Base-by-base conservation (phyloP, 1,140 invertebrate genomes). In the Ridgeia piscesae region DNA sequence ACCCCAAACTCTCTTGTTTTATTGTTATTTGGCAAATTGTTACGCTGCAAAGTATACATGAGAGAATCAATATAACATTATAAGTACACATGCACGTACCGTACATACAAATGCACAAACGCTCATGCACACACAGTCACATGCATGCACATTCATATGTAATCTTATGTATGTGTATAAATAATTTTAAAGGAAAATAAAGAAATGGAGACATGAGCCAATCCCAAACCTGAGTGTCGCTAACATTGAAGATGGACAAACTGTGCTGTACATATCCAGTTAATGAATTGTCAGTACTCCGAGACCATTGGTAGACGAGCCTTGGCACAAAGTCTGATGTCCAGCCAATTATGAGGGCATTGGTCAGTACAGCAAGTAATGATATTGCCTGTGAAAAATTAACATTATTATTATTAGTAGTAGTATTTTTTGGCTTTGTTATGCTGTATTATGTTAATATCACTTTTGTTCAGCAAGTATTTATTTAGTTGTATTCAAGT, bases 191-290 rank as follows among this genome's bases (percentile, higher is more conserved):
- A 77, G 8, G 58, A 77, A n/a, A 77, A 77, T 77, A 77, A 77
- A 77, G 11, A 77, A 77, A 77, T 77, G 27, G 27, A 77, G 27
- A 77, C 58, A 77, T 77, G 11, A 77, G 58, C 58, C 6, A 77
- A 91, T 21, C 58, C 11, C 58, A 77, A 14, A 77, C 58, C 58
- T 77, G 17, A 77, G 27, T 27, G 95, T 98, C 97, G 0, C 95
- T 96, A 0, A 97, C 97, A 94, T 98, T 97, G 95, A 99, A 99
- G 93, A 97, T 97, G 0, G 98, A 97, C 89, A 99, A 96, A 88
- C 98, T 98, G 95, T 97, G 97, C 92, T 98, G 97, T 9, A 99
- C 96, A 96, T 98, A 99, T 31, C 98, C 98, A 6, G 96, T 96
- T 0, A 98, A 95, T 31, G 96, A 97, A 33, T 97, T 95, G 95